These are phyloP conservation scores for Drosophila equinoxialis DNA, from an alignment of 1,140 invertebrate genomes.

Conservation along the genomic window DNA sequence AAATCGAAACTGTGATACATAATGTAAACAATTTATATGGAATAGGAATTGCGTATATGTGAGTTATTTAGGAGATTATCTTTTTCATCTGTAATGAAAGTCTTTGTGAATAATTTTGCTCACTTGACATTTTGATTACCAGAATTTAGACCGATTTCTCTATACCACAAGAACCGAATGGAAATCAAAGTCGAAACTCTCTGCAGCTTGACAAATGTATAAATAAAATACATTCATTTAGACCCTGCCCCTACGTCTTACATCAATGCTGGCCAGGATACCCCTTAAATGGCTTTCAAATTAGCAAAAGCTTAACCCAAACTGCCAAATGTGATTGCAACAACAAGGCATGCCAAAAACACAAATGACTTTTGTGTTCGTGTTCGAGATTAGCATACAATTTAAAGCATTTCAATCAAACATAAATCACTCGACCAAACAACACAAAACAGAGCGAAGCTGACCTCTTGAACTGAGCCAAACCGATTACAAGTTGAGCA, in stretches of 20 bases:
- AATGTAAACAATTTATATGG: no score
- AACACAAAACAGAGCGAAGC: conserved; percentile 32
- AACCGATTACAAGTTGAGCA: conserved; percentile 34
- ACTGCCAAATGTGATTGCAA: conserved; percentile 46
- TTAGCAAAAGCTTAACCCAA: conserved; percentile 50
- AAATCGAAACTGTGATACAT: no score
- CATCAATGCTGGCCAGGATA: not conserved
- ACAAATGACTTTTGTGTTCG: conserved; percentile 60
- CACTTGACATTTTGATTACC: conserved; percentile 10
- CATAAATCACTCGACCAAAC: conserved; percentile 64
- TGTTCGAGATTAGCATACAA: conserved; percentile 69
- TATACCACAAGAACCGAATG: conserved; percentile 12
- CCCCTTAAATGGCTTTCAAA: conserved; percentile 54
- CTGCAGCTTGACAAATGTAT: conserved; percentile 41
- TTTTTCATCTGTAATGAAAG: not conserved
- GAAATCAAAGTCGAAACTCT: conserved; percentile 3
- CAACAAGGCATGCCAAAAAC: conserved; percentile 29
- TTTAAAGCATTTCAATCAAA: conserved; percentile 75
- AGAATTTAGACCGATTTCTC: not conserved
- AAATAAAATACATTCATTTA: conserved; percentile 8
- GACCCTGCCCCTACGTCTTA: not conserved
- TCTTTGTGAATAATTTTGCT: conserved; percentile 7
- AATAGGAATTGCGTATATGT: no score
- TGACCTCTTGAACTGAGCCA: conserved; percentile 28
- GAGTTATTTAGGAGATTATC: not conserved